Evolutionary conservation across 2,113 vertebrate species (phyloP).

Genomic region (Lagopus leucura): DNA sequence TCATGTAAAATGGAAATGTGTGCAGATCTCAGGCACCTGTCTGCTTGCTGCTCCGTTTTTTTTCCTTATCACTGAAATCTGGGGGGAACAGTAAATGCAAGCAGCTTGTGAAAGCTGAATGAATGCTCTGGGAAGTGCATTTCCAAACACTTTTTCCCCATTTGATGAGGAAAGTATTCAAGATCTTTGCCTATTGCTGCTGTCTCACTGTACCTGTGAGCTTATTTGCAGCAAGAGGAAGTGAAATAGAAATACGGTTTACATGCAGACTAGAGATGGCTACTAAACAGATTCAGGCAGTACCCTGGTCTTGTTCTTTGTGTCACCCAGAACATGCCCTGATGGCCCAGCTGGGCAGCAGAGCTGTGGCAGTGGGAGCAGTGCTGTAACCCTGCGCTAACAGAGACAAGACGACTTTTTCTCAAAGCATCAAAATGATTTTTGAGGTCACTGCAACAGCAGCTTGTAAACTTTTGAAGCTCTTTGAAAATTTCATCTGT

Average conservation of each 20-base stretch:
- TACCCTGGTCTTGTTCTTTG: not conserved
- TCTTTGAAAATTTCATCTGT: not conserved
- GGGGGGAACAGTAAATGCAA: not conserved
- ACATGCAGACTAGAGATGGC: not conserved
- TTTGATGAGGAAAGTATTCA: not conserved
- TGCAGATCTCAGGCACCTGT: not conserved
- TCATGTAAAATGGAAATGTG: accelerated
- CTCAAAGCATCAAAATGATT: not conserved
- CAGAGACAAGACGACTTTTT: not conserved
- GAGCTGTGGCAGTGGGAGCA: not conserved
- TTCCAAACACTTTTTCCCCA: not conserved
- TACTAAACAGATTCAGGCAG: not conserved
- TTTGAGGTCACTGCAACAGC: not conserved
- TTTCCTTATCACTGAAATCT: not conserved
- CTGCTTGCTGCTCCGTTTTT: accelerated
- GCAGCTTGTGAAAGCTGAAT: not conserved
- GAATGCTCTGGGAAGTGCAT: not conserved
- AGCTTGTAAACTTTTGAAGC: not conserved
- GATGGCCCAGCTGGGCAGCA: accelerated
- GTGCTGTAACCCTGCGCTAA: not conserved
- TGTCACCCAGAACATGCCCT: not conserved
- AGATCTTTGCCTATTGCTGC: not conserved
- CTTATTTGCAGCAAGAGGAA: conserved; percentile 17
- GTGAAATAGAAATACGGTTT: not conserved
- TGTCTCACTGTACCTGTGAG: not conserved